Conservation (phyloP, 2,113 vertebrate genomes). For the Pachypanchax playfairii region DNA sequence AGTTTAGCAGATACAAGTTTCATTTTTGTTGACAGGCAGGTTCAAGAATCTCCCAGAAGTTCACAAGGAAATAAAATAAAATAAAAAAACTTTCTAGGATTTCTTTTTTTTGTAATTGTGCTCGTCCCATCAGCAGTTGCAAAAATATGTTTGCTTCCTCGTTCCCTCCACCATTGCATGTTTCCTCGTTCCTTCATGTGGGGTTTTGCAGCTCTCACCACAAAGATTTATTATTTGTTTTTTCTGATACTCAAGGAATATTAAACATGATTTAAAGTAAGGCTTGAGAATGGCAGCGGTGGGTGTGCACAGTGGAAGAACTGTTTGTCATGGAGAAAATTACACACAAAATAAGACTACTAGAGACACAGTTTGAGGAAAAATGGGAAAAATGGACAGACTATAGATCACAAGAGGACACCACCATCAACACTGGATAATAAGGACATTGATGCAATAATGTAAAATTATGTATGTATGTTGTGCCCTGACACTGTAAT, state of each 20-base stretch:
- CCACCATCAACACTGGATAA: too few relatives aligned
- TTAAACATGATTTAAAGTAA: constrained; percentile 10
- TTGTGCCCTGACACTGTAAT: too few relatives aligned
- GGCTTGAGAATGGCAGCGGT: too few relatives aligned
- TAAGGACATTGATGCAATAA: too few relatives aligned
- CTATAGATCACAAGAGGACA: too few relatives aligned
- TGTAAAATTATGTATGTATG: too few relatives aligned
- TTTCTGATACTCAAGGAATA: constrained; percentile 20
- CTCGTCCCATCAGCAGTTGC: constrained; percentile 9
- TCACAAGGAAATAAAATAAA: constrained; percentile 21
- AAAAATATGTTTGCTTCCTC: constrained; percentile 23
- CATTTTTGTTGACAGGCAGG: constrained; percentile 10
- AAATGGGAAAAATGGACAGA: too few relatives aligned
- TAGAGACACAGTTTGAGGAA: too few relatives aligned
- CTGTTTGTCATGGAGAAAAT: too few relatives aligned
- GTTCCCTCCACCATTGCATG: constrained; percentile 1
- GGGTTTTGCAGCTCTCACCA: constrained; percentile 5
- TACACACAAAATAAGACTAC: too few relatives aligned
- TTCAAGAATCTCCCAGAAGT: not conserved
- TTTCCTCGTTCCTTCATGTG: constrained; percentile 35
- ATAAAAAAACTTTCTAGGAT: not conserved
- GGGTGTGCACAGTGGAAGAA: too few relatives aligned
- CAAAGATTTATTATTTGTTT: too few relatives aligned
- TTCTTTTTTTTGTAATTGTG: constrained; percentile 13
- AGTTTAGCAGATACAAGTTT: constrained; percentile 9